Evolutionary conservation across 2,888 invertebrate species (phyloP).

Genomic region (Temnothorax rugatulus): DNA sequence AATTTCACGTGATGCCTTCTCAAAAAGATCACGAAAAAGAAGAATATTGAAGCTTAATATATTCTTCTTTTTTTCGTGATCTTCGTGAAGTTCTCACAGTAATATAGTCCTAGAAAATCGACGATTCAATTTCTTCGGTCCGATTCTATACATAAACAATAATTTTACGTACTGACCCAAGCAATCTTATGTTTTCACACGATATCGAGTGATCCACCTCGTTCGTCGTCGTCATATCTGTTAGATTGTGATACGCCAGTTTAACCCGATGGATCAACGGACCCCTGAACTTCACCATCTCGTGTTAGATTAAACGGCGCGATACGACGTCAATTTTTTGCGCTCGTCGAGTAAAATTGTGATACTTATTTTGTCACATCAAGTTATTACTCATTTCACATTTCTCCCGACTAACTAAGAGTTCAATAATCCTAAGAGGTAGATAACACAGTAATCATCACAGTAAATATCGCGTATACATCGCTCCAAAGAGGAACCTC

Average conservation of each 20-base stretch:
- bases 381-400: background rate
- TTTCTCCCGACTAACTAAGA: background rate
- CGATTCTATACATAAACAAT: conserved; percentile 8
- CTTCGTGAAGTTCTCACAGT: background rate
- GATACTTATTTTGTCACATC: conserved; percentile 15
- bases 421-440: background rate
- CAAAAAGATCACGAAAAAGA: no score
- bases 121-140: background rate
- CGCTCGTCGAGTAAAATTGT: background rate
- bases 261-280: conserved; percentile 73
- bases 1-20: no score
- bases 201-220: conserved; percentile 41
- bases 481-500: conserved; percentile 10
- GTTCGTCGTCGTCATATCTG: conserved; percentile 42
- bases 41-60: background rate
- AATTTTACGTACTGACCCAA: conserved; percentile 74
- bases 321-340: background rate
- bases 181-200: conserved; percentile 63
- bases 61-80: background rate
- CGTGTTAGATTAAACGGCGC: background rate
- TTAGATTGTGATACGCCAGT: conserved; percentile 65
- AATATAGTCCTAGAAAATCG: background rate
- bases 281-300: conserved; percentile 67
- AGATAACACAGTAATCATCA: background rate
- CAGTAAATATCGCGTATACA: background rate